phyloP scores from a whole-genome alignment of 1,140 invertebrate genomes.

The fruit fly (Drosophila melanogaster) region DNA sequence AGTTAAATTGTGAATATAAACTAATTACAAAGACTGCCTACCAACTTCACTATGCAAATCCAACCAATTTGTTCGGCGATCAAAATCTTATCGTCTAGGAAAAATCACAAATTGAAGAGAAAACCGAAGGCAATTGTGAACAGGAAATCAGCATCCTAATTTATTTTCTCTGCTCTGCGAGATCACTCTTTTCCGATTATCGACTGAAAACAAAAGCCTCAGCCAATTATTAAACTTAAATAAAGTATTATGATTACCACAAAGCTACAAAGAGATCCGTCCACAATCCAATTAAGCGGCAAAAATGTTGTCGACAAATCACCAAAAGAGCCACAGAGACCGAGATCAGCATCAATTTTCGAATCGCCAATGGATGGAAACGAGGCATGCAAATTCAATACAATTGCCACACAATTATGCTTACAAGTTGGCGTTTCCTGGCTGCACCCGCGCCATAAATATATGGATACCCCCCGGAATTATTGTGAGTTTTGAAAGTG shows the following conservation, averaged over 20 bases:
- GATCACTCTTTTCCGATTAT: conserved; percentile 1
- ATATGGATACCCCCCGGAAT: conserved; percentile 39
- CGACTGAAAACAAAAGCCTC: conserved; percentile 16
- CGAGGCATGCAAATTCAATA: conserved; percentile 42
- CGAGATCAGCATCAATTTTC: conserved; percentile 34
- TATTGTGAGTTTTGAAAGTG: conserved; percentile 52
- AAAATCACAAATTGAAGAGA: not conserved
- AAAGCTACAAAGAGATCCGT: conserved; percentile 37
- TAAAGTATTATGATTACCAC: conserved; percentile 32
- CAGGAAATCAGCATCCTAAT: conserved; percentile 15
- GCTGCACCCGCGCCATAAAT: conserved; percentile 50
- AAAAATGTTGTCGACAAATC: conserved; percentile 74
- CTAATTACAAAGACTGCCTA: no score
- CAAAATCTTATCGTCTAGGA: not conserved
- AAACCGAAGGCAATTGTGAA: not conserved
- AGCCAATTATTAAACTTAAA: conserved; percentile 38
- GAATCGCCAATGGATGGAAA: conserved; percentile 22
- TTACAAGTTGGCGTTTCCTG: conserved; percentile 38
- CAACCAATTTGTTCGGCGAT: not conserved
- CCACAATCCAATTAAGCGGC: conserved; percentile 42
- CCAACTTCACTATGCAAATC: not conserved
- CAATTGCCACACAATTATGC: conserved; percentile 45
- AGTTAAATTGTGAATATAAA: no score
- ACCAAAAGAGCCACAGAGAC: conserved; percentile 35
- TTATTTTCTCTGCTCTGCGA: not conserved